Conservation (phyloP, 2,797 vertebrate species). For the Aythya fuligula region DNA sequence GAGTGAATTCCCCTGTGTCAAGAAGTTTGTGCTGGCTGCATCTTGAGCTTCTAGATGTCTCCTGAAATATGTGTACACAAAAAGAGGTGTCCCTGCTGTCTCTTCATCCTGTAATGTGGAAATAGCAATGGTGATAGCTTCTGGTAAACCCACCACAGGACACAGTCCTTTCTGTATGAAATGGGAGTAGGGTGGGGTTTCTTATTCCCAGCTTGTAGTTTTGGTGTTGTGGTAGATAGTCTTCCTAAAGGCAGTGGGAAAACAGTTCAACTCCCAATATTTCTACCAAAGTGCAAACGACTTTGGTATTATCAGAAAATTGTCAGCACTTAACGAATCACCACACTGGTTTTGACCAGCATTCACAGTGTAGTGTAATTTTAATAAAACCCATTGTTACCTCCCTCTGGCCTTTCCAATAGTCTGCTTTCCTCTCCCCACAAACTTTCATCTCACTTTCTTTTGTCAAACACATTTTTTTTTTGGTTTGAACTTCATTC, state of each 20-base stretch:
- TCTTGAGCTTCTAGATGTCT: neutral
- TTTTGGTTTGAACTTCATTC: conserved; percentile 28
- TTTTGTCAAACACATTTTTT: neutral
- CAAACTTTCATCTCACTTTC: conserved; percentile 14
- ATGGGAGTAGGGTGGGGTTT: rapidly evolving
- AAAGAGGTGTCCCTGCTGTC: neutral
- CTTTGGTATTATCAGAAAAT: neutral
- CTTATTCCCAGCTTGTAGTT: neutral
- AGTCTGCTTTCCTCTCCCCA: neutral
- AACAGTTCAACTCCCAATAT: neutral
- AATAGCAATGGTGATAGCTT: neutral
- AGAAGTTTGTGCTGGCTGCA: neutral
- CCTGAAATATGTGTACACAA: neutral
- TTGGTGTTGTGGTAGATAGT: neutral
- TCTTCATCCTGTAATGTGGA: neutral
- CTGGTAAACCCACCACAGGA: neutral
- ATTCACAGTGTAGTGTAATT: neutral
- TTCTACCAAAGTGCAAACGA: neutral
- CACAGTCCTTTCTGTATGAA: rapidly evolving
- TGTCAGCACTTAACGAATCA: neutral
- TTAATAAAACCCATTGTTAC: neutral
- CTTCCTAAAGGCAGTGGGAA: neutral
- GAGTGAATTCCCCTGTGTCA: neutral
- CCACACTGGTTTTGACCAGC: neutral
- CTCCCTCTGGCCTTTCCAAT: neutral